These are phyloP conservation scores for Campoplex capitator DNA, from an alignment of 2,888 invertebrate genomes.

Conservation along the genomic window DNA sequence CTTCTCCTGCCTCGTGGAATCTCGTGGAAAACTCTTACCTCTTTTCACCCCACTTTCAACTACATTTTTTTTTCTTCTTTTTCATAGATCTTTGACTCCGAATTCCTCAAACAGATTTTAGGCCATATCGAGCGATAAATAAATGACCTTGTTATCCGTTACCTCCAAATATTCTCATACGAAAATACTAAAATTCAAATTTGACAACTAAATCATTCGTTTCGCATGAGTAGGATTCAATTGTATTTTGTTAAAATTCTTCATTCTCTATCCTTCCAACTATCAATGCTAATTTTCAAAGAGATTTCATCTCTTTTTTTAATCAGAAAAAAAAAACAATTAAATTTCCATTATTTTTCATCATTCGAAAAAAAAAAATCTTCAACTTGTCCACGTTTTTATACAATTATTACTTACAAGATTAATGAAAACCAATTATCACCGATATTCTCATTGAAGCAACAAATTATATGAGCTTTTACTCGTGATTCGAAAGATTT, in stretches of 20 bases:
- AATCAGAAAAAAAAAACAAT: too few species aligned
- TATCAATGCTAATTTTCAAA: too few species aligned
- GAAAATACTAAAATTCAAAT: not conserved
- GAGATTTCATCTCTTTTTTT: too few species aligned
- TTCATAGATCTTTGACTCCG: not conserved
- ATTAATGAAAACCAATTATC: not conserved
- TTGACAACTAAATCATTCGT: too few species aligned
- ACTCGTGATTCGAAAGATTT: too few species aligned
- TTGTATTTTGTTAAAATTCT: not conserved
- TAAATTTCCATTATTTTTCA: not conserved
- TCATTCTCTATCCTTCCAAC: not conserved
- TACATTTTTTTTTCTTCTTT: conserved; percentile 7
- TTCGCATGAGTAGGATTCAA: not conserved
- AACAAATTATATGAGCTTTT: too few species aligned
- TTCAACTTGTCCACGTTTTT: too few species aligned
- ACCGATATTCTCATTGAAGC: not conserved
- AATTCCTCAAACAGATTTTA: not conserved
- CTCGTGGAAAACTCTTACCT: conserved; percentile 32
- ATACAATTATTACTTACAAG: too few species aligned
- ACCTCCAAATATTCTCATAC: not conserved
- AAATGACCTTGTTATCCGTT: not conserved
- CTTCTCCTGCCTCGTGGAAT: not conserved
- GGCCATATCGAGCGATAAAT: not conserved
- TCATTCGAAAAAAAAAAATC: not conserved
- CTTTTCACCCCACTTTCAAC: not conserved